A percentile compares a stretch with the other conserved stretches of the same genome.
Conservation (phyloP, 1,140 invertebrate species). For the Diorhabda carinulata region DNA sequence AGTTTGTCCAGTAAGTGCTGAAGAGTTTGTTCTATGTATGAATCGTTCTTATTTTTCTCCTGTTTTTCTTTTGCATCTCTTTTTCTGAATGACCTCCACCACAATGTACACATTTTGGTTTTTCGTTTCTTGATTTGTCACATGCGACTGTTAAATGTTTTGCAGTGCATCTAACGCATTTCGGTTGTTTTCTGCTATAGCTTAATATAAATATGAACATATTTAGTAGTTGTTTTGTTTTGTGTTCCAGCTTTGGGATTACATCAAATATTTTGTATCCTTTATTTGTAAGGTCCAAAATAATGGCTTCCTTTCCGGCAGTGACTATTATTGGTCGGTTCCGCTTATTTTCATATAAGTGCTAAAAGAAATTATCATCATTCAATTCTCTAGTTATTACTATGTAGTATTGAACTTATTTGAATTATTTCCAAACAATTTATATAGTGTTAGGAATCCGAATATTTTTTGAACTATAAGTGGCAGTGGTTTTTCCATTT, state of each 20-base stretch:
- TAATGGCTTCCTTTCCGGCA: too few relatives aligned
- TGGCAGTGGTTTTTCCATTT: too few relatives aligned
- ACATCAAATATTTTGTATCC: conserved; percentile 19
- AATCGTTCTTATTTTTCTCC: not conserved
- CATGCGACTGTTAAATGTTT: conserved; percentile 38
- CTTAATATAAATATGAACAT: conserved; percentile 25
- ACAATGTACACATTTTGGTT: conserved; percentile 41
- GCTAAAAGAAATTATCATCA: too few relatives aligned
- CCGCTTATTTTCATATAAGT: too few relatives aligned
- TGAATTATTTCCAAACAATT: too few relatives aligned
- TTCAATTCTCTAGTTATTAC: too few relatives aligned
- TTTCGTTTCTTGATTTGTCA: conserved; percentile 33
- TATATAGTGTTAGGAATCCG: too few relatives aligned
- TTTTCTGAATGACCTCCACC: conserved; percentile 34
- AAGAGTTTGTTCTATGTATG: conserved; percentile 10
- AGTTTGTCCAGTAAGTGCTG: conserved; percentile 19
- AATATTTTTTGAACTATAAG: too few relatives aligned
- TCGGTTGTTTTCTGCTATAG: conserved; percentile 19
- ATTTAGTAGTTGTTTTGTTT: conserved; percentile 25
- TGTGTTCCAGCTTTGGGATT: conserved; percentile 24
- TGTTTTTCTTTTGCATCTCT: conserved; percentile 23
- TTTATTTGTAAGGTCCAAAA: too few relatives aligned
- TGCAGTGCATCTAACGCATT: conserved; percentile 37
- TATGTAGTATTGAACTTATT: too few relatives aligned
- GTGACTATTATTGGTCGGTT: too few relatives aligned